Base-by-base conservation (phyloP, 2,888 invertebrate genomes). In the Coelinius sp. region DNA sequence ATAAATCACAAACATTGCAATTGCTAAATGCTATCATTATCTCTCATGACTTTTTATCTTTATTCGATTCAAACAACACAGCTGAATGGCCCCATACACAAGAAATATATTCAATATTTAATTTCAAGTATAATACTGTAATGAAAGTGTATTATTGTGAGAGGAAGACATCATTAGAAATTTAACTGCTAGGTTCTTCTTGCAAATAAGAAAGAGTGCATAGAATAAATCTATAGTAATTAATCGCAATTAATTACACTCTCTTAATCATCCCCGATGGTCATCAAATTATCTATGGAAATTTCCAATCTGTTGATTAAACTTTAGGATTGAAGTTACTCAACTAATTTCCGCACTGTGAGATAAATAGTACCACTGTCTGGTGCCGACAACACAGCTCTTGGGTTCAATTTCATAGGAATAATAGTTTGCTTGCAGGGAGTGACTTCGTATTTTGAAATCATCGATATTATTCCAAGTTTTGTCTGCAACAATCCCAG, bases 401-500 rank as follows among this genome's bases (percentile, higher is more conserved):
- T 80, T 3, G 80, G 78, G 70, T 83, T 80, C 5, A 79, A 69
- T 56, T 69, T 41, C 72, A 84, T 69, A 2, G 84, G 83, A 5
- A 79, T 78, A 0, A 10, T 7, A 10, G 85, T 85, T 31, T 81
- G 70, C 2, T 80, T 70, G 68, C 81, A 79, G 0, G 77, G 77
- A 2, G 77, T 68, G 12, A 85, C 68, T 53, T 85, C 80, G 62
- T 78, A 83, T 22, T 83, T 77, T 6, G 79, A 80, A 3, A 86
- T n/a, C 0, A 85, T 41, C 3, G 81, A 79, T 0, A 82, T 53
- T 0, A 86, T 12, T 0, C 81, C 84, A 0, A 86, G 66, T 52
- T 85, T 85, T 1, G 78, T 65, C 73, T 86, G 86, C 52, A 86
- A 44, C 31, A 83, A 73, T 56, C 83, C 86, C 14, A 85, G 73